Evolutionary conservation across 2,888 invertebrate species (phyloP).

Genomic region (Lysandra bellargus): DNA sequence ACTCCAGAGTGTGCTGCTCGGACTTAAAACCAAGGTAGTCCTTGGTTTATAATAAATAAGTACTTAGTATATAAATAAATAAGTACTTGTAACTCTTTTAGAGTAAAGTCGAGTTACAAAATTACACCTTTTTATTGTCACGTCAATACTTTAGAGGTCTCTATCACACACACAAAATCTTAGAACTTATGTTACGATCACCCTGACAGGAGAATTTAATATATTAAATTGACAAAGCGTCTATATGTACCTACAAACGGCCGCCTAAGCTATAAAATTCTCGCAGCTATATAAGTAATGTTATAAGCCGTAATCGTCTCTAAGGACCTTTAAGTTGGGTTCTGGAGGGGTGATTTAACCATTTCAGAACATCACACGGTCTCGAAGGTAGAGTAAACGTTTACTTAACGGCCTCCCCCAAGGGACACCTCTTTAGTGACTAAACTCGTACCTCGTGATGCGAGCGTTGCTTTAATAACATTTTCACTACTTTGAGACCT

Average conservation of each 20-base stretch:
- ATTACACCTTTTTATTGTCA: no score
- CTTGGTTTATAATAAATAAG: no score
- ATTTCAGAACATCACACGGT: constrained; percentile 28
- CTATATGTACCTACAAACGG: not conserved
- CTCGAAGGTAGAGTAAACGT: not conserved
- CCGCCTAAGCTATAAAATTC: not conserved
- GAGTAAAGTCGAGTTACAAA: no score
- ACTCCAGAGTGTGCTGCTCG: no score
- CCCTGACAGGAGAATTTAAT: not conserved
- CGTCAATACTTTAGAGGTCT: no score
- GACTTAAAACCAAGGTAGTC: no score
- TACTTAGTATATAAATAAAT: no score
- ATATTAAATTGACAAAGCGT: constrained; percentile 1
- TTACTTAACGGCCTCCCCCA: constrained; percentile 15
- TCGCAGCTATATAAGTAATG: not conserved
- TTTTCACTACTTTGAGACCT: not conserved
- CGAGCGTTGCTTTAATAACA: not conserved
- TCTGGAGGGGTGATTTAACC: not conserved
- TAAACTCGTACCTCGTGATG: not conserved
- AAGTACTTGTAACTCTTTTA: no score
- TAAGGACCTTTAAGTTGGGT: not conserved
- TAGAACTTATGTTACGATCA: not conserved
- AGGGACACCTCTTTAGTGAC: constrained; percentile 9
- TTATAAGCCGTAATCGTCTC: constrained; percentile 21
- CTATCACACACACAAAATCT: not conserved